Percentiles rank a stretch among this genome's conserved stretches.
Conservation (phyloP, 2,888 invertebrate species). For the Andrena fulva region DNA sequence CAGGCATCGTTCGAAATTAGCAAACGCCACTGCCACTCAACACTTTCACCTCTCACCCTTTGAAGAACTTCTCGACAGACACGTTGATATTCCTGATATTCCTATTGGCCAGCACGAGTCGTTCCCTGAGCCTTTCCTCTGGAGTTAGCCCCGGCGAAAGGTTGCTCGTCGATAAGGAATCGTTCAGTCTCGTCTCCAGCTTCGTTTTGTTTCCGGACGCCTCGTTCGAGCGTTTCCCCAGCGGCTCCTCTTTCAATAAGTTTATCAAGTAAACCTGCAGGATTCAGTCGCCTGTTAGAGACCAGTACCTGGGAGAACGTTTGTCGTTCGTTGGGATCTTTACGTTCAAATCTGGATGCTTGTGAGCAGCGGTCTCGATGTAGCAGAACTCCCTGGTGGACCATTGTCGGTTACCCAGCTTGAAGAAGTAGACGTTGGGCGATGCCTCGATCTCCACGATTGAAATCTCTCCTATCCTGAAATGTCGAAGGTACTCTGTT, state of each 20-base stretch:
- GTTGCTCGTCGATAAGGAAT: conserved; percentile 19
- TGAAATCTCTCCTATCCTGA: conserved; percentile 25
- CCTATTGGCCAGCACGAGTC: conserved; percentile 57
- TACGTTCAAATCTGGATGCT: conserved; percentile 76
- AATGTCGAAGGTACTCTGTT: conserved; percentile 13
- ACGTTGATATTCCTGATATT: conserved; percentile 75
- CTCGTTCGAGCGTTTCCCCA: background rate
- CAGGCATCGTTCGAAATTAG: background rate
- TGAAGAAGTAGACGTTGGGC: conserved; percentile 77
- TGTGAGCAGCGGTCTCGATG: conserved; percentile 76
- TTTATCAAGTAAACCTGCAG: conserved; percentile 74
- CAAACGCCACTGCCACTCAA: too few relatives aligned
- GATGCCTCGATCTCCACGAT: conserved; percentile 5
- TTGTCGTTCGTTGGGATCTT: background rate
- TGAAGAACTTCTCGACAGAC: conserved; percentile 72
- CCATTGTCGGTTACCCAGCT: conserved; percentile 77
- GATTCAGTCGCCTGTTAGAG: background rate
- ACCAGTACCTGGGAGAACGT: background rate
- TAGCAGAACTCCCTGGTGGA: conserved; percentile 74
- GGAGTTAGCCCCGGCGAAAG: background rate
- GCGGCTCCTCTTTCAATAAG: conserved; percentile 48
- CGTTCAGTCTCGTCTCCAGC: conserved; percentile 11
- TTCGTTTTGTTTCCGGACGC: background rate
- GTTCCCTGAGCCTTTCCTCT: conserved; percentile 58
- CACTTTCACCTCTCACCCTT: conserved; percentile 65